Base-by-base conservation (phyloP, 2,113 vertebrate genomes). In the Tupaia tana region DNA sequence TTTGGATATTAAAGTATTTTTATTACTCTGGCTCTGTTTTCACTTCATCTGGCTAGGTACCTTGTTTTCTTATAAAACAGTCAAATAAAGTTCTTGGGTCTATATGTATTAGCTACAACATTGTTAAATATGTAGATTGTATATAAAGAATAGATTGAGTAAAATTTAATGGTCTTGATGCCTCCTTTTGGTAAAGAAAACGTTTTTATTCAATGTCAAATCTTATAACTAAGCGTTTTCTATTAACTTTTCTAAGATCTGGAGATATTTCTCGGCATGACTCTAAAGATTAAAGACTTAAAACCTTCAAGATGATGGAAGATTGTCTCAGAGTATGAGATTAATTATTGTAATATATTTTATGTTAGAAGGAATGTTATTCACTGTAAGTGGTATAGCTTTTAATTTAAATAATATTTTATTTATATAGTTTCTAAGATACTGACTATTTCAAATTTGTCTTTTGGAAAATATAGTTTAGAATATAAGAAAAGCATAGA, bases 381-480 rank as follows among this genome's bases (percentile, higher is more conserved):
- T 82, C 8, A 74, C 70, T 94, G 54, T 86, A 85, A 59, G 1
- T 82, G 63, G 77, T 9, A 3, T 63, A 78, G 5, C 34, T 90
- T 95, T 90, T 69, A 64, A 84, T 90, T 31, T 85, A 22, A 86
- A 86, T 3, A 90, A 73, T 63, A 92, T 59, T 29, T 67, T 74
- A 82, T 66, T 84, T 88, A 78, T 71, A 75, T 14, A 94, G 22
- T 73, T 91, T 19, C 31, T 14, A 79, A 31, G 19, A 34, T 5
- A 88, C 14, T 52, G 64, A 78, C 6, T 59, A 79, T 59, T 77
- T 90, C 54, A 94, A 22, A 85, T 71, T 83, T 54, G 5, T 43
- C 43, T 90, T 83, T 58, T 74, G 27, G 11, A 29, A 64, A 67
- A 29, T 59, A 85, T 4, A 85, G 16, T 43, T 84, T 79, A 11